phyloP scores from a whole-genome alignment of 2,113 vertebrate genomes.

The Himantopus leucocephalus region DNA sequence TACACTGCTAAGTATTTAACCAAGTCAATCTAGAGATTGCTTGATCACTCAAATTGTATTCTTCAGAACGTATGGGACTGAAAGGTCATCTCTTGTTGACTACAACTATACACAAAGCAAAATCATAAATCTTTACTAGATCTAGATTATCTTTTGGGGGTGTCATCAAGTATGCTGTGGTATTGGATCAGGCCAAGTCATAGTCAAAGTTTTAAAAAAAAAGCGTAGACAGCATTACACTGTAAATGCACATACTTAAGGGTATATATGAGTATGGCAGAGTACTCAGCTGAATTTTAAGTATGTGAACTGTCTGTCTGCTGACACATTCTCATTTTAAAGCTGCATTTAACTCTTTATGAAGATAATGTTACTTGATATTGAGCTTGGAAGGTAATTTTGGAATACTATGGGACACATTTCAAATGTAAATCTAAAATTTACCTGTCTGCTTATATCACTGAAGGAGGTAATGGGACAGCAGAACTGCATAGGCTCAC shows the following conservation, averaged over 20 bases:
- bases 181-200: not conserved
- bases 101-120: not conserved
- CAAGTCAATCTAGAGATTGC: conserved; percentile 3
- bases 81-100: not conserved
- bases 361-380: not conserved
- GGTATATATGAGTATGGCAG: not conserved
- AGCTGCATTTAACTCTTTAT: not conserved
- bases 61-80: not conserved
- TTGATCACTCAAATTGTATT: not conserved
- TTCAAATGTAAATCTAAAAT: not conserved
- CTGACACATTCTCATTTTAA: not conserved
- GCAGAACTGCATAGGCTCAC: not conserved
- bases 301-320: not conserved
- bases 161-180: not conserved
- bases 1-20: conserved; percentile 8
- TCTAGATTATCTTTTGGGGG: not conserved
- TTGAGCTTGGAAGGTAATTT: not conserved
- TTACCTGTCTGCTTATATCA: not conserved
- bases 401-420: not conserved
- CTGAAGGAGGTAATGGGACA: not conserved
- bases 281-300: not conserved
- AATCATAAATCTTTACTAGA: not conserved
- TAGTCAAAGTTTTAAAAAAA: not conserved
- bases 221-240: not conserved
- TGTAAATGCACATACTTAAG: not conserved